Evolutionary conservation across 2,888 invertebrate genomes (phyloP), one percentile per base, ranked within the genome.

Genomic region (Papilio demoleus): DNA sequence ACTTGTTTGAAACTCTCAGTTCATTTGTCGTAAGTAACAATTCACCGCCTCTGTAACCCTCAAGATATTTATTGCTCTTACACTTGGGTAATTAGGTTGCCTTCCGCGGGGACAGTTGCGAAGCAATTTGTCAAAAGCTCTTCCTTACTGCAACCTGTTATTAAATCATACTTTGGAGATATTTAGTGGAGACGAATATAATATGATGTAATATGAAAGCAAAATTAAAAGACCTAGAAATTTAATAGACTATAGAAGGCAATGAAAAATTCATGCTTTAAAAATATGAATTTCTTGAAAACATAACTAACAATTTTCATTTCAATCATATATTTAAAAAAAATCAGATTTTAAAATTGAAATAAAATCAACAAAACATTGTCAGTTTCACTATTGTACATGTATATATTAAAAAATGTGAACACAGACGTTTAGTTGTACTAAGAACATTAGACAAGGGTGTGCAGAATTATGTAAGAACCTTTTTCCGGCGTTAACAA

Each of bases 81-180:
- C 83, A 87, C 85, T 85, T 83, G 81, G 75, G 81, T 88, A 88
- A 88, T 89, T 86, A 85, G 83, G 85, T 88, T 88, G 75, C 73
- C 74, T 73, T 85, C 80, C 76, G 78, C 74, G 76, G 77, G 78
- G 84, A 81, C 85, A 82, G 84, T 85, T 77, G 85, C 86, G 86
- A 81, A 61, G 79, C 80, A 84, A 87, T 89, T 88, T 86, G 83
- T 87, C 85, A 84, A 80, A 82, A 81, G 77, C 75, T 82, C 80
- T 77, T 75, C 74, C 73, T 78, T 74, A 17, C 38, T 38, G 59
- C 36, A 59, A 59, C 38, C 59, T 38, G 70, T 76, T 71, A 75
- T 70, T 70, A 38, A 59, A 59, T 59, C 19, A 36, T 59, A 36
- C 14, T 59, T 4, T 14, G 22, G 8, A 59, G 38, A 53, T 38